These are phyloP conservation scores for Porites lutea DNA, from an alignment of 64 coral and sea anemone species.

Conservation along the genomic window DNA sequence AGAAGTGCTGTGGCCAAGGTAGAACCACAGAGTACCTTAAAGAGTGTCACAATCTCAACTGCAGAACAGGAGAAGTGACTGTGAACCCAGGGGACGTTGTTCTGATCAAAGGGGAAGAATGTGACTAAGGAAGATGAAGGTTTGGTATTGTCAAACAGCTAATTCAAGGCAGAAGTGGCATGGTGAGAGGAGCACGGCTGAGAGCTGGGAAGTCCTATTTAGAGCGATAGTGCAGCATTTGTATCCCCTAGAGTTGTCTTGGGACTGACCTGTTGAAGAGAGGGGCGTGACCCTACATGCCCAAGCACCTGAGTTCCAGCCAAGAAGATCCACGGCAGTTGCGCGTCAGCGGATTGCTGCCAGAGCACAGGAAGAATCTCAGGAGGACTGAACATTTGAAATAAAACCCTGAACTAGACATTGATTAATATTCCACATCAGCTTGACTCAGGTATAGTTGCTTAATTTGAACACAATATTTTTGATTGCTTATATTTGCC, in stretches of 20 bases:
- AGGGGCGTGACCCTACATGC: background rate
- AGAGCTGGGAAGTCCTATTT: slow-evolving; percentile 46
- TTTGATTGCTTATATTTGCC: background rate
- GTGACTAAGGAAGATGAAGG: slow-evolving; percentile 17
- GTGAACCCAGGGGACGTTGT: slow-evolving; percentile 30
- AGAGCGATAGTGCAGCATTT: slow-evolving; percentile 46
- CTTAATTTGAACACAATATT: background rate
- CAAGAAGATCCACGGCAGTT: slow-evolving; percentile 26
- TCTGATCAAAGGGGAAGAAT: slow-evolving; percentile 20
- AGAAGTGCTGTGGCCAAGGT: slow-evolving; percentile 39
- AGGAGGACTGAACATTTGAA: background rate
- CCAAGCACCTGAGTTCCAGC: slow-evolving; percentile 34
- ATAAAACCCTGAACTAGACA: background rate
- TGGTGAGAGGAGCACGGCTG: slow-evolving; percentile 40
- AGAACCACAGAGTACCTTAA: slow-evolving; percentile 43
- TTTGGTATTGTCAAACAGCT: slow-evolving; percentile 42
- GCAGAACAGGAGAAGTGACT: slow-evolving; percentile 9
- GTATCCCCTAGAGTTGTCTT: slow-evolving; percentile 56
- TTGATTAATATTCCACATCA: too few relatives aligned
- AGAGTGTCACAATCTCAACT: slow-evolving; percentile 46
- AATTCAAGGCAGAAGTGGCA: slow-evolving; percentile 27
- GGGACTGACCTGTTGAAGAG: slow-evolving; percentile 19
- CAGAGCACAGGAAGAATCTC: slow-evolving; percentile 9
- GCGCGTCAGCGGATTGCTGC: slow-evolving; percentile 12
- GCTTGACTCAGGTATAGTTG: background rate